Evolutionary conservation across 1,140 invertebrate genomes (phyloP).

Genomic region (Drosophila trapezifrons): DNA sequence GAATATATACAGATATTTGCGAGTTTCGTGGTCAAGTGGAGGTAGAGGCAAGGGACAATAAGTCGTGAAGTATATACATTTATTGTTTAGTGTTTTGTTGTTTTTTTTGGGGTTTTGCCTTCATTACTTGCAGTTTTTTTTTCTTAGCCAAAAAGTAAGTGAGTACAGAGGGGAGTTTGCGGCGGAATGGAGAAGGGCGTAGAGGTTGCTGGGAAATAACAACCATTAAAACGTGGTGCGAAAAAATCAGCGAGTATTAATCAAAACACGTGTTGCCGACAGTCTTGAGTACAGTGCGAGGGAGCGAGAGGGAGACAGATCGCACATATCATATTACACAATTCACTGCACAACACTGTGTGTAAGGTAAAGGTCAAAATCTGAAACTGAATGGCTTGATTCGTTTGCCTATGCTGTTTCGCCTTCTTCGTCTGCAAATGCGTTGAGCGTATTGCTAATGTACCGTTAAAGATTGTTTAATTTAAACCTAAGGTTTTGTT

Average conservation of each 20-base stretch:
- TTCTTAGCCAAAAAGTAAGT: slow-evolving; percentile 19
- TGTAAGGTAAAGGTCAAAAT: slow-evolving; percentile 57
- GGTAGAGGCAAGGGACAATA: slow-evolving; percentile 11
- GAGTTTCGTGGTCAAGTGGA: slow-evolving; percentile 13
- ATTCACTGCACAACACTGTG: slow-evolving; percentile 18
- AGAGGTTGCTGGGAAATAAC: slow-evolving; percentile 34
- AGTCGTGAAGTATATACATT: slow-evolving; percentile 13
- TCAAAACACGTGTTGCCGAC: slow-evolving; percentile 60
- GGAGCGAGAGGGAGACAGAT: neutral
- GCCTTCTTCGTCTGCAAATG: neutral
- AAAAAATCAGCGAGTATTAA: slow-evolving; percentile 53
- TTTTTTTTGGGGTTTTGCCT: slow-evolving; percentile 40
- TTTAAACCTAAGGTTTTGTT: slow-evolving; percentile 12
- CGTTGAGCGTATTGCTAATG: slow-evolving; percentile 11
- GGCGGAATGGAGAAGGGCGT: slow-evolving; percentile 4
- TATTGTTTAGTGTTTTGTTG: slow-evolving; percentile 24
- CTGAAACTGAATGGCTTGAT: slow-evolving; percentile 9
- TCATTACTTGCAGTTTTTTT: slow-evolving; percentile 61
- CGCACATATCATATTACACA: slow-evolving; percentile 44
- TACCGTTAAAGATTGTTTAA: slow-evolving; percentile 32
- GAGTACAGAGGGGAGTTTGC: neutral
- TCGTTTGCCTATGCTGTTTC: neutral
- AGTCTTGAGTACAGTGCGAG: neutral
- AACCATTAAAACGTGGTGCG: slow-evolving; percentile 42
- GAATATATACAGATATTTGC: slow-evolving; percentile 13